Conservation (phyloP, 2,113 vertebrate species). For the Monarcha castaneiventris region DNA sequence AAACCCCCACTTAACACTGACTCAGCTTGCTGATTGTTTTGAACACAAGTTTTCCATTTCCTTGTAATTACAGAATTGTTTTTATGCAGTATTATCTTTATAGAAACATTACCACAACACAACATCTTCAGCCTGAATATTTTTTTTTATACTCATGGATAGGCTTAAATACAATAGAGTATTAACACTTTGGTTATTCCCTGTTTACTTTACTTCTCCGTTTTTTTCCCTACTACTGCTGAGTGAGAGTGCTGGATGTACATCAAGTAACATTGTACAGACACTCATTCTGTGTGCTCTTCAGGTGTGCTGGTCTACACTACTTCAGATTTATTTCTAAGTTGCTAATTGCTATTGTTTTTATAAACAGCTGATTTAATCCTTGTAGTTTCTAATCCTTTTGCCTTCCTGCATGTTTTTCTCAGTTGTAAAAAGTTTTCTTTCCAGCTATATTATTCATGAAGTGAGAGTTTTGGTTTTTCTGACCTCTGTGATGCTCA, state of each 20-base stretch:
- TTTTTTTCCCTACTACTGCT: background rate
- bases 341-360: background rate
- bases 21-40: background rate
- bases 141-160: background rate
- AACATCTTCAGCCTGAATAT: background rate
- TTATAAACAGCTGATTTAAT: background rate
- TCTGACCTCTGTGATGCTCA: background rate
- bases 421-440: background rate
- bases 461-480: background rate
- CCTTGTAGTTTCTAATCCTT: background rate
- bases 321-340: background rate
- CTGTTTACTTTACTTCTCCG: background rate
- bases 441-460: background rate
- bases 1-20: background rate
- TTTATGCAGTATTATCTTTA: background rate
- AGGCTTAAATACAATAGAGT: background rate
- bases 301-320: accelerated
- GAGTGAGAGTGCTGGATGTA: background rate
- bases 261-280: background rate
- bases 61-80: background rate
- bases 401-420: background rate
- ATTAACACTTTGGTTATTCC: background rate
- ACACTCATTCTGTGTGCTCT: background rate
- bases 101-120: background rate
- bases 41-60: background rate